Percentiles rank a stretch among this genome's conserved stretches.
Conservation (phyloP, 1,140 invertebrate species). For the Lanistes nyassanus region DNA sequence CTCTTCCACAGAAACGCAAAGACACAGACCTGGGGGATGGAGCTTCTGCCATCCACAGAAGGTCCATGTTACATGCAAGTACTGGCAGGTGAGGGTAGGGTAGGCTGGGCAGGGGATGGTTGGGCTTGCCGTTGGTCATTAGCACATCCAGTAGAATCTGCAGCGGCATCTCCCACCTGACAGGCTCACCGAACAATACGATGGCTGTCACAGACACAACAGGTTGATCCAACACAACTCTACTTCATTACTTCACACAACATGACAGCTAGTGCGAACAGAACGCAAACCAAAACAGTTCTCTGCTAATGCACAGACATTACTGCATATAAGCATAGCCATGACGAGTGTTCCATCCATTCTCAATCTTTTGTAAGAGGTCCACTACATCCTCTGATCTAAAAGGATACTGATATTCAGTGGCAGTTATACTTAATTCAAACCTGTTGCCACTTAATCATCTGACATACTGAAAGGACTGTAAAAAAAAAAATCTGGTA, state of each 20-base stretch:
- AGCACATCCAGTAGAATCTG: conserved; percentile 78
- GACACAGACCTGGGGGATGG: conserved; percentile 55
- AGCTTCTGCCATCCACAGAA: conserved; percentile 66
- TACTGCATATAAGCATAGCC: too few species aligned
- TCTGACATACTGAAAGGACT: too few species aligned
- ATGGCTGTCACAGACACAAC: conserved; percentile 47
- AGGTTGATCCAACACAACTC: background rate
- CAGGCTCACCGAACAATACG: conserved; percentile 65
- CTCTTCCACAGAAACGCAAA: background rate
- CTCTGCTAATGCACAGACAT: too few species aligned
- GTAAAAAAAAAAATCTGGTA: too few species aligned
- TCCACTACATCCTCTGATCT: too few species aligned
- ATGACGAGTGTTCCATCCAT: background rate
- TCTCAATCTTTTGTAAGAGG: background rate
- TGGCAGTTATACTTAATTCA: too few species aligned
- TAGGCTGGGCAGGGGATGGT: conserved; percentile 57
- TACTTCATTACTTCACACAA: background rate
- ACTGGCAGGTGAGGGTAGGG: conserved; percentile 72
- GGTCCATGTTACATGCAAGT: conserved; percentile 67
- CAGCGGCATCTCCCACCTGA: conserved; percentile 67
- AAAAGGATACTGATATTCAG: too few species aligned
- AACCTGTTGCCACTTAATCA: too few species aligned
- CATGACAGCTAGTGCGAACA: background rate
- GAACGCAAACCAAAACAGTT: too few species aligned
- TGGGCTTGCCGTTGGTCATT: conserved; percentile 73